Evolutionary conservation across 2,888 invertebrate species (phyloP).

Genomic region (Drosophila nr. medialis): DNA sequence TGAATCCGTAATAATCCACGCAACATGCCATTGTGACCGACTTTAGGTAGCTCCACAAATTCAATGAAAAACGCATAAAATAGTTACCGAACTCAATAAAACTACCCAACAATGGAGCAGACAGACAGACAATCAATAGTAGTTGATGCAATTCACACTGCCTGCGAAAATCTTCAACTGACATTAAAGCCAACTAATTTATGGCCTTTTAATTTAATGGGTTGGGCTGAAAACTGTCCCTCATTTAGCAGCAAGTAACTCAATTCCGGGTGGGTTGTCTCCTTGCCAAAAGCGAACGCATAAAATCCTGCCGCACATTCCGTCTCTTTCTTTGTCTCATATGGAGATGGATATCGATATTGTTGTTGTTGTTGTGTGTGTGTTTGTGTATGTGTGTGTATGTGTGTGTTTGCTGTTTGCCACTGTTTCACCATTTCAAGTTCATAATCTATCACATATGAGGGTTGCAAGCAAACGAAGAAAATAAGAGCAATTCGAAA

Average conservation of each 20-base stretch:
- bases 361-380: not conserved
- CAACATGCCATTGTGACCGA: not conserved
- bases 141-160: constrained; percentile 72
- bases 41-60: constrained; percentile 34
- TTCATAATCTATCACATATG: constrained; percentile 66
- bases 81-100: constrained; percentile 66
- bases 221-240: constrained; percentile 78
- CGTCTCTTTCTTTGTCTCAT: constrained; percentile 7
- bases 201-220: constrained; percentile 85
- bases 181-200: constrained; percentile 83
- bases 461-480: constrained; percentile 62
- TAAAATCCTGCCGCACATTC: constrained; percentile 42
- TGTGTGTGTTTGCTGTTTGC: constrained; percentile 39
- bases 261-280: constrained; percentile 61
- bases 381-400: not conserved
- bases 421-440: constrained; percentile 66
- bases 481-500: constrained; percentile 40
- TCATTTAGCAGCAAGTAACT: constrained; percentile 53
- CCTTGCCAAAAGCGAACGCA: constrained; percentile 47
- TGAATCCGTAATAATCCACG: constrained; percentile 3
- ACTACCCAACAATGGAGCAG: constrained; percentile 30
- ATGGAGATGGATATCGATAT: constrained; percentile 16
- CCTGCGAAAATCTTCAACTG: constrained; percentile 71
- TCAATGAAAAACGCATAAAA: constrained; percentile 66
- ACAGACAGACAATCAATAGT: constrained; percentile 51